These are phyloP conservation scores for Sminthurinus signatus DNA, from an alignment of 1,140 invertebrate species.

Conservation along the genomic window DNA sequence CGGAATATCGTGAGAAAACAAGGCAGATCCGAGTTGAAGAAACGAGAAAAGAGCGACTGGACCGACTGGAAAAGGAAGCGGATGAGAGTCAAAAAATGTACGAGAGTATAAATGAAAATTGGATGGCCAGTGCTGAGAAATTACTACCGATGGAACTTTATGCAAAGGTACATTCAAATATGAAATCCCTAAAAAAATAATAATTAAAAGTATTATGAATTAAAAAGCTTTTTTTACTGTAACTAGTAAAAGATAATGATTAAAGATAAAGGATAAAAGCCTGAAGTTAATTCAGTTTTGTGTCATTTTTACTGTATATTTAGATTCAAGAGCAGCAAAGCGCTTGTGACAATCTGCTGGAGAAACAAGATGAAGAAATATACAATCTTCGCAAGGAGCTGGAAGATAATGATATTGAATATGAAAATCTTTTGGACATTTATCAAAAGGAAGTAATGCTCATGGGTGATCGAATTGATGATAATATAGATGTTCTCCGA, in stretches of 20 bases:
- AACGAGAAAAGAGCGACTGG: slow-evolving; percentile 17
- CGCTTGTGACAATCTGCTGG: slow-evolving; percentile 28
- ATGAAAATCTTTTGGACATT: slow-evolving; percentile 30
- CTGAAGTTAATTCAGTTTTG: too few relatives aligned
- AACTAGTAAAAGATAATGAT: too few relatives aligned
- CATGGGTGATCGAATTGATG: slow-evolving; percentile 40
- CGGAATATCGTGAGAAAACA: slow-evolving; percentile 30
- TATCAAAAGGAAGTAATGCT: slow-evolving; percentile 40
- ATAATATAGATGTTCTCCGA: slow-evolving; percentile 28
- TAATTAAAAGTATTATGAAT: too few relatives aligned
- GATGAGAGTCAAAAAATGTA: slow-evolving; percentile 31
- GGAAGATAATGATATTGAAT: slow-evolving; percentile 36
- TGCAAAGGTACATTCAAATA: slow-evolving; percentile 13
- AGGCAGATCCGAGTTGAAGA: slow-evolving; percentile 21
- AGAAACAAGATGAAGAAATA: slow-evolving; percentile 34
- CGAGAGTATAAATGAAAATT: slow-evolving; percentile 24
- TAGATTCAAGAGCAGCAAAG: slow-evolving; percentile 33
- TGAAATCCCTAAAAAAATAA: not conserved
- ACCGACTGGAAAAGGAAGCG: slow-evolving; percentile 24
- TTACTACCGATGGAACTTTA: slow-evolving; percentile 35
- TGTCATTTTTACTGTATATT: not conserved
- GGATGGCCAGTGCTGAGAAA: slow-evolving; percentile 29
- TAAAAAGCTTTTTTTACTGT: too few relatives aligned
- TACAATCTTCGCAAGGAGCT: slow-evolving; percentile 20
- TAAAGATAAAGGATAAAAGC: too few relatives aligned